Percentiles rank a stretch among this genome's conserved stretches.
phyloP scores from a whole-genome alignment of 2,797 vertebrate species.

The Oryzias sinensis region DNA sequence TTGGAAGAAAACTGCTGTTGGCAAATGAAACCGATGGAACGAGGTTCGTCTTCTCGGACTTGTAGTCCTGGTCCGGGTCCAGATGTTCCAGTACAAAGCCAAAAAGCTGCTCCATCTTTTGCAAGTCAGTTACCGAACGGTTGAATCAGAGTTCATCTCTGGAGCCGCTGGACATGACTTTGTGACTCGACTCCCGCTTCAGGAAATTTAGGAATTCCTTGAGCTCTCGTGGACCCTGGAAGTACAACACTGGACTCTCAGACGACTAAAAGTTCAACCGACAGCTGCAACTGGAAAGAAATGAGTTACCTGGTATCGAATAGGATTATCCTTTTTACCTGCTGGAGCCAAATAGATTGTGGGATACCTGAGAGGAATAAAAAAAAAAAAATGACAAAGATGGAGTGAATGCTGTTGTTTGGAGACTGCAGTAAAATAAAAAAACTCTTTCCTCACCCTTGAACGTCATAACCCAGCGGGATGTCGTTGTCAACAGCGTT shows the following conservation, averaged over 20 bases:
- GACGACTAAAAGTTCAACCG: background rate
- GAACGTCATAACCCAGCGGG: conserved; percentile 73
- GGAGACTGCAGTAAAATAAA: background rate
- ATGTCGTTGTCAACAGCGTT: conserved; percentile 77
- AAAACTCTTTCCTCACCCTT: conserved; percentile 65
- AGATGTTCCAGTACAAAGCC: background rate
- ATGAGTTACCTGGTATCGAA: conserved; percentile 70
- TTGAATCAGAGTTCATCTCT: conserved; percentile 70
- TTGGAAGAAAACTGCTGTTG: no score
- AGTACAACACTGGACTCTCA: conserved; percentile 6
- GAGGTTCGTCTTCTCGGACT: background rate
- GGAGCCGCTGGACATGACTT: conserved; percentile 8
- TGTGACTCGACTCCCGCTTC: conserved; percentile 59
- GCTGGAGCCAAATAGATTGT: conserved; percentile 73
- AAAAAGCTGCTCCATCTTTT: background rate
- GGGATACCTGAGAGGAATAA: conserved; percentile 66
- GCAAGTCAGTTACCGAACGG: background rate
- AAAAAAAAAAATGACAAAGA: background rate
- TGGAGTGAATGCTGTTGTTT: background rate
- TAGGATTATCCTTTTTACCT: conserved; percentile 72
- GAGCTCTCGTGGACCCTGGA: conserved; percentile 73
- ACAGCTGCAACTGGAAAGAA: background rate
- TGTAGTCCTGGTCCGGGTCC: background rate
- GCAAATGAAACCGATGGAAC: conserved; percentile 3
- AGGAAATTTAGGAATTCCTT: conserved; percentile 74